These are phyloP conservation scores for Orgyia antiqua DNA, from an alignment of 2,888 invertebrate genomes.

Conservation along the genomic window DNA sequence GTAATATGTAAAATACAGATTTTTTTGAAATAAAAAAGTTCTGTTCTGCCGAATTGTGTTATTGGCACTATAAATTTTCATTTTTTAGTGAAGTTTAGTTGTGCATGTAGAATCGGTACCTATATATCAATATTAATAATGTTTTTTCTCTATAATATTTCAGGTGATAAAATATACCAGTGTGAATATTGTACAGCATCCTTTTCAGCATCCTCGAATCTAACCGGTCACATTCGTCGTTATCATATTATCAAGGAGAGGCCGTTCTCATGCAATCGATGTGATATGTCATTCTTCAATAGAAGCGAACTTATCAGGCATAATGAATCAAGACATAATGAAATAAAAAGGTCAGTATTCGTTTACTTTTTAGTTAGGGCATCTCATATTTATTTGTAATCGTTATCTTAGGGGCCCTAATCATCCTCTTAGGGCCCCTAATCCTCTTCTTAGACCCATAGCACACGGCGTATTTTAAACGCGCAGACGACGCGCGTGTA, in stretches of 20 bases:
- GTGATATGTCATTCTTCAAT: slow-evolving; percentile 38
- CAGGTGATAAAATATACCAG: slow-evolving; percentile 45
- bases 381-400: neutral
- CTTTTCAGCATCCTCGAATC: slow-evolving; percentile 42
- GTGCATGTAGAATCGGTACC: slow-evolving; percentile 41
- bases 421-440: neutral
- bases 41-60: no score
- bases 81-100: no score
- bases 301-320: slow-evolving; percentile 39
- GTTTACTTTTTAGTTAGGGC: no score
- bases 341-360: slow-evolving; percentile 41
- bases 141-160: slow-evolving; percentile 28
- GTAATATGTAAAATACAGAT: no score
- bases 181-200: slow-evolving; percentile 42
- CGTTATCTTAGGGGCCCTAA: no score
- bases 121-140: slow-evolving; percentile 40
- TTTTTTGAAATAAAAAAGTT: no score
- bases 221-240: slow-evolving; percentile 37
- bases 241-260: slow-evolving; percentile 31
- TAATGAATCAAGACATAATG: slow-evolving; percentile 46
- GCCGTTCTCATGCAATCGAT: slow-evolving; percentile 32
- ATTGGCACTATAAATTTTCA: no score
- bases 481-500: no score
- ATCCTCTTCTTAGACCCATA: no score
- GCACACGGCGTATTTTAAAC: no score